Evolutionary conservation across 2,113 vertebrate genomes (phyloP), one percentile per base, ranked within the genome.

Genomic region (Alaudala cheleensis): DNA sequence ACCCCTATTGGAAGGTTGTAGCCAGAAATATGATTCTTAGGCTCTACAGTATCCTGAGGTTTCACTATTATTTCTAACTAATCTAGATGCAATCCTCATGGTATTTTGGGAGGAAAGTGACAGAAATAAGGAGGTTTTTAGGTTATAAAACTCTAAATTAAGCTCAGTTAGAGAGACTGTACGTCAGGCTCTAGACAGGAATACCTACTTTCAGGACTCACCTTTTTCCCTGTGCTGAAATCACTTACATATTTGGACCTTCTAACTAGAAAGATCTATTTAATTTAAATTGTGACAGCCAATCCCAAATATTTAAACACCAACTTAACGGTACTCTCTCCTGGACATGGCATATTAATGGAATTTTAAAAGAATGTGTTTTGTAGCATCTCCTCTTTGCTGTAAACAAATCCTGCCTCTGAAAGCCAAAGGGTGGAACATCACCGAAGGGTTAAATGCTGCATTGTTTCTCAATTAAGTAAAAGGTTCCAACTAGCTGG

Each of bases 81-180:
- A 97, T 97, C 92, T 94, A 95, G 80, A 95, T 86, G 91, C 84
- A 94, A 80, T 91, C 76, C 72, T 96, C 91, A 42, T 82, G 88
- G 58, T 96, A 96, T 73, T 96, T 95, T 57, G 66, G 61, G 73
- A 97, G n/a, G 39, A 93, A 97, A 67, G 94, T 77, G 73, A 86
- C 56, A 96, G 93, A 96, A 94, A 93, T 69, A 94, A 96, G 77
- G 89, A 96, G 73, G 88, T 85, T 93, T 96, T 96, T 95, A 95
- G 93, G 92, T 92, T 98, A 97, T 96, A 95, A 62, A 97, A 95
- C 67, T 95, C 90, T 98, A 96, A 97, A 97, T 97, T 96, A 93
- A 88, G 69, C 80, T 92, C 86, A 96, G 62, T 95, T 95, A 95
- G 88, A 93, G 77, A 96, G 54, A 76, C 76, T 82, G 47, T 94